phyloP scores from a whole-genome alignment of 2,888 invertebrate species.

The Hemaris fuciformis region DNA sequence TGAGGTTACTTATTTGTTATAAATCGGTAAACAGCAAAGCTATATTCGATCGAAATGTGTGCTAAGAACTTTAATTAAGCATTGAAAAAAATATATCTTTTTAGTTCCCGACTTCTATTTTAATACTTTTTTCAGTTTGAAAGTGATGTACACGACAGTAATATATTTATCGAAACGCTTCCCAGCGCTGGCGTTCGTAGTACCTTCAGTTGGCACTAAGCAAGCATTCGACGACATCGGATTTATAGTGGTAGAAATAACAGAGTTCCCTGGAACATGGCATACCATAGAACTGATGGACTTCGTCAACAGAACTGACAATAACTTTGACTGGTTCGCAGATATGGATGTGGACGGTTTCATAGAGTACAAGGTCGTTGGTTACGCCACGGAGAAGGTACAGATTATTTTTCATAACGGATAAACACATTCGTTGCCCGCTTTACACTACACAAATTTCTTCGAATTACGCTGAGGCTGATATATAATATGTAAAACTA shows the following conservation, averaged over 20 bases:
- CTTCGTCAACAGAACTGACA: conserved; percentile 45
- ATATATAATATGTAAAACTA: no score
- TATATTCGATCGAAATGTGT: no score
- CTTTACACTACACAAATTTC: background rate
- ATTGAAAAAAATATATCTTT: no score
- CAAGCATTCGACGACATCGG: conserved; percentile 61
- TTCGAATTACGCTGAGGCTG: background rate
- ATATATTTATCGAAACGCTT: conserved; percentile 35
- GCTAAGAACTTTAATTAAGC: no score
- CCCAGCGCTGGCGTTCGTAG: conserved; percentile 42
- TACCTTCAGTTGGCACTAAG: conserved; percentile 42
- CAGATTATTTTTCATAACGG: no score
- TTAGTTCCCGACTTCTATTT: no score
- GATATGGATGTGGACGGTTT: conserved; percentile 19
- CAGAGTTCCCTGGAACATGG: conserved; percentile 32
- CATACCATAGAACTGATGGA: conserved; percentile 28
- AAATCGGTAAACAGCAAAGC: no score
- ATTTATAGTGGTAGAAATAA: conserved; percentile 44
- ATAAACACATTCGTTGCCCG: no score
- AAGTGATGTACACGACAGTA: conserved; percentile 46
- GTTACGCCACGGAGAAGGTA: conserved; percentile 52
- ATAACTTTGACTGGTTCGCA: conserved; percentile 47
- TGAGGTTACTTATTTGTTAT: no score
- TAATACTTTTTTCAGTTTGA: conserved; percentile 58
- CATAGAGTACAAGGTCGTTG: conserved; percentile 42